Conservation (phyloP, 2,888 invertebrate species). For the Eristalinus aeneus region DNA sequence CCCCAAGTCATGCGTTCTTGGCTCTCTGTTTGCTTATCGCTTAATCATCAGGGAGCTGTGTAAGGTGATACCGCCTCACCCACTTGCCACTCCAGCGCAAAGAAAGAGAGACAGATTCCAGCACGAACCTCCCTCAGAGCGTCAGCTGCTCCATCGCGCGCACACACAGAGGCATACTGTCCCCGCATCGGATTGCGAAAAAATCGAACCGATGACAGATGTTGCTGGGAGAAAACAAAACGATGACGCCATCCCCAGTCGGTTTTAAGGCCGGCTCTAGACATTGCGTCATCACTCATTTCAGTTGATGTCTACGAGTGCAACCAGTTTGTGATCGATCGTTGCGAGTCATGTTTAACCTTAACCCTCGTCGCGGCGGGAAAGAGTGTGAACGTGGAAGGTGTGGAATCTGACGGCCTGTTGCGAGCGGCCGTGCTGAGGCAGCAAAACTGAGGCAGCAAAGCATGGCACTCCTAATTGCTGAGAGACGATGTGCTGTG, state of each 20-base stretch:
- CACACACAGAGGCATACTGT: constrained; percentile 10
- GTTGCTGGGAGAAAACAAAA: too few species aligned
- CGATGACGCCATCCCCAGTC: constrained; percentile 36
- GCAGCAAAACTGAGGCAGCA: too few species aligned
- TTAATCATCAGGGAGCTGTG: background rate
- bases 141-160: constrained; percentile 18
- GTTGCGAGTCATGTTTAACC: too few species aligned
- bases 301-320: constrained; percentile 1
- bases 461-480: too few species aligned
- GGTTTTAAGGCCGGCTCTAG: constrained; percentile 3
- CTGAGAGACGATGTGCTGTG: too few species aligned
- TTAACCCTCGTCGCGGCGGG: too few species aligned
- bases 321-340: constrained; percentile 16
- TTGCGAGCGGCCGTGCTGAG: too few species aligned
- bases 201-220: constrained; percentile 5
- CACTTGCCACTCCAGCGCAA: constrained; percentile 51
- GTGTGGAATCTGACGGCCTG: too few species aligned
- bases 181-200: constrained; percentile 16
- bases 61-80: constrained; percentile 32
- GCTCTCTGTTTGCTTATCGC: background rate
- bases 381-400: too few species aligned
- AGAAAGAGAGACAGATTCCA: constrained; percentile 25
- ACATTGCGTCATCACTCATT: constrained; percentile 34
- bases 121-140: constrained; percentile 8
- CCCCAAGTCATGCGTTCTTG: constrained; percentile 3